Evolutionary conservation across 2,113 vertebrate species (phyloP).

Genomic region (Melanostigma gelatinosum): DNA sequence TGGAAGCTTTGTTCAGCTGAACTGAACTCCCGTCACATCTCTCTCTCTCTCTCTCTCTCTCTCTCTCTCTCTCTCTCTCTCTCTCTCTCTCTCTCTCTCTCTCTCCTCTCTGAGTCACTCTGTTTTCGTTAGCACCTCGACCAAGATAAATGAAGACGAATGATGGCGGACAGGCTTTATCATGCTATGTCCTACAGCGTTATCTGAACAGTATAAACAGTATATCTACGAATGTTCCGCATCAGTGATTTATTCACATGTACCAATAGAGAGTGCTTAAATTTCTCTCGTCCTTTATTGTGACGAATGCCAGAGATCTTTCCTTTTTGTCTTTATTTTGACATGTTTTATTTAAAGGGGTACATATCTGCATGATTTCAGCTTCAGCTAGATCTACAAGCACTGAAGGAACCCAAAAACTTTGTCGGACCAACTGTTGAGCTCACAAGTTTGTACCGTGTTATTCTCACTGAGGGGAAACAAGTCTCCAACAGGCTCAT

Average conservation of each 20-base stretch:
- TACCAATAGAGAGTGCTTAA: background rate
- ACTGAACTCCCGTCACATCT: conserved; percentile 15
- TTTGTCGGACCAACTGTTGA: background rate
- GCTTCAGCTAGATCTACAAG: background rate
- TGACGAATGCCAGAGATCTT: background rate
- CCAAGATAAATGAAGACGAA: conserved; percentile 64
- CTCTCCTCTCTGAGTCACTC: conserved; percentile 14
- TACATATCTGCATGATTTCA: background rate
- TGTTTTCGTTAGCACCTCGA: conserved; percentile 40
- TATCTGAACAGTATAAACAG: conserved; percentile 43
- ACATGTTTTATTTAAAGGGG: background rate
- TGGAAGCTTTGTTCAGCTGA: conserved; percentile 31
- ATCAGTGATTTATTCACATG: conserved; percentile 27
- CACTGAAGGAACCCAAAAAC: conserved; percentile 6
- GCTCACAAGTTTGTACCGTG: background rate
- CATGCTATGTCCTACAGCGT: conserved; percentile 26
- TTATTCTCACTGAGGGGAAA: background rate
- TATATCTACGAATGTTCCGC: conserved; percentile 14
- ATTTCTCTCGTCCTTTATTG: background rate
- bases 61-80: no score
- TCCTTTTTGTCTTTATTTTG: background rate
- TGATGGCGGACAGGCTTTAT: conserved; percentile 47
- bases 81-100: conserved; percentile 28
- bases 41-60: conserved; percentile 18
- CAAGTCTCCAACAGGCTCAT: background rate